These are phyloP conservation scores for Agrilus biguttatus DNA, from an alignment of 2,888 invertebrate species.

Conservation along the genomic window DNA sequence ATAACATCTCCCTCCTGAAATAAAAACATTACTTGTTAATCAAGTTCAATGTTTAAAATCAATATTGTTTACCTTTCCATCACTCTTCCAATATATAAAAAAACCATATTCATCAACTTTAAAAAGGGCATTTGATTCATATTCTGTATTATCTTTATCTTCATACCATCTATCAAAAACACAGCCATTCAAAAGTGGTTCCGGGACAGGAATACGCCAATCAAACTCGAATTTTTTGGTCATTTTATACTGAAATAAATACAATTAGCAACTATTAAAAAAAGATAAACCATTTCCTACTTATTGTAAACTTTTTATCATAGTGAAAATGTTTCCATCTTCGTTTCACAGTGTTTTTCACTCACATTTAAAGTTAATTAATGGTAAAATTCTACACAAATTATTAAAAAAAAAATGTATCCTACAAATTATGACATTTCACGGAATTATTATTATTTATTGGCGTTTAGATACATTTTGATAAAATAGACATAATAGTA, in stretches of 20 bases:
- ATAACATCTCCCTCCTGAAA: constrained; percentile 94
- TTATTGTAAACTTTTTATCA: no score
- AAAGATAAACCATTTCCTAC: no score
- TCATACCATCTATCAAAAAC: constrained; percentile 97
- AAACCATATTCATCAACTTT: constrained; percentile 96
- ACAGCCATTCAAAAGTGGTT: constrained; percentile 69
- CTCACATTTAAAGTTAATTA: no score
- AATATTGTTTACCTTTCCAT: constrained; percentile 57
- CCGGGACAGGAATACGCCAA: constrained; percentile 93
- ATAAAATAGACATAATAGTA: no score
- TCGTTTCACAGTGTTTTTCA: no score
- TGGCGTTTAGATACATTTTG: no score
- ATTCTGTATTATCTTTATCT: constrained; percentile 84
- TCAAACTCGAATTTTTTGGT: constrained; percentile 98
- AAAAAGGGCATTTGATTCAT: constrained; percentile 77
- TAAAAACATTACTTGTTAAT: neutral
- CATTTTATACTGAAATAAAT: constrained; percentile 38
- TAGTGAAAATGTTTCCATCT: no score
- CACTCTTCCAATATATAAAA: constrained; percentile 98
- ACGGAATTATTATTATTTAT: no score
- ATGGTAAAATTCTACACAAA: no score
- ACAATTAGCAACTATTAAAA: neutral
- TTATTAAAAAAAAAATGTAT: no score
- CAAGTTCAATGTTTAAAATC: neutral
- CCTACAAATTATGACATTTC: no score